Conservation (phyloP, 2,888 invertebrate species). For the Chloromyia formosa region DNA sequence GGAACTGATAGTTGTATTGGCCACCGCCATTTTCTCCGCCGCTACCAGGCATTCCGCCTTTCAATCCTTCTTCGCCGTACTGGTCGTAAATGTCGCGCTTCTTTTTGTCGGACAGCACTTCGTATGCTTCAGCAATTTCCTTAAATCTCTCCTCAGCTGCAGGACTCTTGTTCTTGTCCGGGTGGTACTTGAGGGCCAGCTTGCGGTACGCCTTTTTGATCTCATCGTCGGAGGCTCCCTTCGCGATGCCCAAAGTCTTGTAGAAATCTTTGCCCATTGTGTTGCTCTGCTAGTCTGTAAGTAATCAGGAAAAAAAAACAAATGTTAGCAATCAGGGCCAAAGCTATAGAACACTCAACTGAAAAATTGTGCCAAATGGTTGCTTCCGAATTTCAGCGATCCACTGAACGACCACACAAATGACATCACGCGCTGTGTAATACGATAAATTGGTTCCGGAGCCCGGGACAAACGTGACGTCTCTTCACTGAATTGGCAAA, state of each 20-base stretch:
- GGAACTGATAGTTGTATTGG: constrained; percentile 76
- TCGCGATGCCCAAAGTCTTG: constrained; percentile 87
- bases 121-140: constrained; percentile 98
- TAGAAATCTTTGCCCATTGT: constrained; percentile 98
- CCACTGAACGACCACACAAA: neutral
- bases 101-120: constrained; percentile 94
- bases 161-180: constrained; percentile 95
- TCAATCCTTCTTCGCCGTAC: constrained; percentile 91
- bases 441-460: neutral
- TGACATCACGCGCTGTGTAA: neutral
- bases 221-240: constrained; percentile 92
- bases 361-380: neutral
- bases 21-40: constrained; percentile 66
- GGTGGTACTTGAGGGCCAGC: constrained; percentile 96
- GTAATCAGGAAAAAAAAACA: too few relatives aligned
- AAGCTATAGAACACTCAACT: too few relatives aligned
- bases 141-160: constrained; percentile 97
- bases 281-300: constrained; percentile 37
- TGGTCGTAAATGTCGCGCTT: constrained; percentile 95
- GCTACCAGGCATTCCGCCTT: constrained; percentile 75
- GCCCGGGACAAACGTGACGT: too few relatives aligned
- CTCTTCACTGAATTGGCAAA: too few relatives aligned
- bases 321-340: too few relatives aligned
- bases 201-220: constrained; percentile 97
- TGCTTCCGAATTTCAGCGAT: neutral